A percentile compares a stretch with the other conserved stretches of the same genome.
phyloP scores from a whole-genome alignment of 2,888 invertebrate species.

The Latheticus oryzae region DNA sequence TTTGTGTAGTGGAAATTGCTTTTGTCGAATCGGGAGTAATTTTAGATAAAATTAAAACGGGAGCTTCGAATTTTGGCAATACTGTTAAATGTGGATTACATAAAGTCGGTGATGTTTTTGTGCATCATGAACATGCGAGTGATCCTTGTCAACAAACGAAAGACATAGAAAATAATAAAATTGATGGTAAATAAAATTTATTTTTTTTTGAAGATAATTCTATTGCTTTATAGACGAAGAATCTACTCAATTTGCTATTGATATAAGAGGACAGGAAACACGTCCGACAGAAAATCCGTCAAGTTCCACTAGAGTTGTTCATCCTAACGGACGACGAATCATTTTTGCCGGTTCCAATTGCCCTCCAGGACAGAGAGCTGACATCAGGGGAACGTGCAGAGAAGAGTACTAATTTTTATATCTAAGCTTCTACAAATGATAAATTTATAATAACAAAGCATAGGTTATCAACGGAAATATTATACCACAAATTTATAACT shows the following conservation, averaged over 20 bases:
- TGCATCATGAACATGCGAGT: background rate
- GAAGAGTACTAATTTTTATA: slow-evolving; percentile 24
- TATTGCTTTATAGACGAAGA: too few relatives aligned
- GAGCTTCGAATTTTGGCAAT: slow-evolving; percentile 2
- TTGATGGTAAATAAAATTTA: slow-evolving; percentile 4
- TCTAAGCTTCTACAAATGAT: too few relatives aligned
- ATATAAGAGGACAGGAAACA: slow-evolving; percentile 2
- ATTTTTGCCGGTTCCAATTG: slow-evolving; percentile 33
- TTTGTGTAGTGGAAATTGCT: slow-evolving; percentile 7
- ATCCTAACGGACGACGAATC: slow-evolving; percentile 21
- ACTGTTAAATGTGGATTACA: slow-evolving; percentile 13
- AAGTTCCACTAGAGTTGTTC: too few relatives aligned
- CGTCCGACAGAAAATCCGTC: background rate
- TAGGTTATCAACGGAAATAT: too few relatives aligned
- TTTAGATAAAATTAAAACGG: slow-evolving; percentile 12
- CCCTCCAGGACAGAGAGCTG: slow-evolving; percentile 26
- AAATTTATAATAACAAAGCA: too few relatives aligned
- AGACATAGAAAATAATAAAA: slow-evolving; percentile 6
- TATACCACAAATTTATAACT: too few relatives aligned
- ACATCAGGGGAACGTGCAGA: slow-evolving; percentile 34
- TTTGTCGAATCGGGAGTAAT: slow-evolving; percentile 21
- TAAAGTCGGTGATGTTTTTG: slow-evolving; percentile 5
- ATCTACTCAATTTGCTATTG: too few relatives aligned
- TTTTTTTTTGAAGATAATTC: too few relatives aligned
- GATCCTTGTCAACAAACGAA: too few relatives aligned